Evolutionary conservation across 2,797 vertebrate genomes (phyloP).

Genomic region (Microctenopoma stevenorrisi): DNA sequence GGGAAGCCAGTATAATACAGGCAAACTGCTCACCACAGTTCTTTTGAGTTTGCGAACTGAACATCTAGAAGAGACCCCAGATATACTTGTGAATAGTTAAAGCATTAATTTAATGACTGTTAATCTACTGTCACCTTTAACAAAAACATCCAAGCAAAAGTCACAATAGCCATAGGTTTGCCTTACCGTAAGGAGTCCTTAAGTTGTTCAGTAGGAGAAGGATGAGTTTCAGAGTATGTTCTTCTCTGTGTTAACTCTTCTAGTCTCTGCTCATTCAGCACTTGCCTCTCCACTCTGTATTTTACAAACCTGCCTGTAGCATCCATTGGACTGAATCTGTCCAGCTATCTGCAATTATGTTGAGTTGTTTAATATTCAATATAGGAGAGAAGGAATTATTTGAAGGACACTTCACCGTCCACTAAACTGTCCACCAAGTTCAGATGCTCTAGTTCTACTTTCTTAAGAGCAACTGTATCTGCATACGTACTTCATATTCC

Average conservation of each 20-base stretch:
- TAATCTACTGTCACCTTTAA: neutral
- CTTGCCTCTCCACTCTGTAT: conserved; percentile 80
- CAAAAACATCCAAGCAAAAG: neutral
- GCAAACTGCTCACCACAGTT: conserved; percentile 83
- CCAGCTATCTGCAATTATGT: conserved; percentile 14
- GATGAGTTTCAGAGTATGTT: conserved; percentile 48
- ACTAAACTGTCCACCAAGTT: neutral
- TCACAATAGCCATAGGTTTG: neutral
- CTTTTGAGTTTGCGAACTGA: conserved; percentile 81
- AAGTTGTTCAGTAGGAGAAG: conserved; percentile 63
- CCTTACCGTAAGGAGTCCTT: conserved; percentile 82
- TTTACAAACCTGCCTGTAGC: conserved; percentile 46
- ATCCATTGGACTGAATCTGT: conserved; percentile 63
- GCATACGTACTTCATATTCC: conserved; percentile 42
- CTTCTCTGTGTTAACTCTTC: conserved; percentile 84
- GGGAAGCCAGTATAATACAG: conserved; percentile 92
- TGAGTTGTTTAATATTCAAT: neutral
- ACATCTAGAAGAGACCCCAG: conserved; percentile 77
- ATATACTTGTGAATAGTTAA: neutral
- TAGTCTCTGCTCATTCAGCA: conserved; percentile 88
- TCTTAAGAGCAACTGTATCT: conserved; percentile 10
- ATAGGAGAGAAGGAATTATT: neutral
- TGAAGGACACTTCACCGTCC: neutral
- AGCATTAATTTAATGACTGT: neutral
- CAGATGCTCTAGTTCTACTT: neutral